Evolutionary conservation across 2,888 invertebrate genomes (phyloP), one percentile per base, ranked within the genome.

Genomic region (Drosophila nr. medialis): DNA sequence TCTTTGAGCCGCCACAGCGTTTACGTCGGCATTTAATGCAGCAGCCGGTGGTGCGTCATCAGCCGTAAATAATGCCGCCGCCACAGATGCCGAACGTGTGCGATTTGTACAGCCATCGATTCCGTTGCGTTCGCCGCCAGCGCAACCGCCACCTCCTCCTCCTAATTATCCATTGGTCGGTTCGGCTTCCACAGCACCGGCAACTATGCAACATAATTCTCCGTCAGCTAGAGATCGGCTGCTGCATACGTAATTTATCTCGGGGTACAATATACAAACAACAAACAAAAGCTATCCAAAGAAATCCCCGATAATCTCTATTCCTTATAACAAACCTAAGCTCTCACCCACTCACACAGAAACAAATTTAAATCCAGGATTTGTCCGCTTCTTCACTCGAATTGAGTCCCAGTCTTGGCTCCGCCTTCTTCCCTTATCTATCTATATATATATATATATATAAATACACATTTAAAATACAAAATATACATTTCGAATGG

Each of bases 1-100:
- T 72, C 95, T 98, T 92, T 98, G 96, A 96, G 93, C 90, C 90
- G 92, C 91, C 84, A 91, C 84, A 45, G 90, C 90, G 24, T 91
- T 92, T 65, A 91, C 91, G 67, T 92, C 92, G 78, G 92, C 91
- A 42, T 92, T 91, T 42, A 91, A 91, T 82, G 90, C 92, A 75
- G 91, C 91, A 77, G 80, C 91, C 70, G 81, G 83, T 59, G 71
- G 55, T n/a, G 38, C 55, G 40, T 55, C 77, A 51, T 50, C 75
- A 34, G 70, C 64, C 8, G 79, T 60, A 59, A 81, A 84, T 65
- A 81, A 72, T 67, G 58, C 82, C 49, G 60, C 85, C 54, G 81
- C 80, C 49, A 80, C 83, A 59, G 91, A 92, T 80, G 89, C 91
- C 71, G 91, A 91, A 72, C 91, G 90, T 65, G 91, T 91, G 63